Evolutionary conservation across 2,797 vertebrate genomes (phyloP).

Genomic region (Diceros bicornis): DNA sequence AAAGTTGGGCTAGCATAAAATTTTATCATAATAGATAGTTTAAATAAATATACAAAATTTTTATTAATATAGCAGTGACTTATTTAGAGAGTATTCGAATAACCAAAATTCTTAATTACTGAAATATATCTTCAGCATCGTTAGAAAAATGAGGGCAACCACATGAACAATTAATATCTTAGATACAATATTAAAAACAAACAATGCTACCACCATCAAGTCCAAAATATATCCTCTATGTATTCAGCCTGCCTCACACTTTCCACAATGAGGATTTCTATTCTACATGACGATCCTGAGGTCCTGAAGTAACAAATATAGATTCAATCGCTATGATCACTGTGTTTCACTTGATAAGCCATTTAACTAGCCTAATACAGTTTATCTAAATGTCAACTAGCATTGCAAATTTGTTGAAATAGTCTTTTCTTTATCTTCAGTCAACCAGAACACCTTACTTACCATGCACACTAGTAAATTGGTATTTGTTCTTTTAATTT

Average conservation of each 20-base stretch:
- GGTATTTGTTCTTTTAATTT: not conserved
- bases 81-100: not conserved
- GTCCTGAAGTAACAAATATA: not conserved
- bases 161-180: not conserved
- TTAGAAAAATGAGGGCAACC: not conserved
- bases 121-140: not conserved
- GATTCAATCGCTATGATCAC: not conserved
- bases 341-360: not conserved
- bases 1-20: not conserved
- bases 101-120: not conserved
- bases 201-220: not conserved
- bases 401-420: not conserved
- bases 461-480: not conserved
- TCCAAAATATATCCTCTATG: not conserved
- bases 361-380: not conserved
- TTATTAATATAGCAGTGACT: not conserved
- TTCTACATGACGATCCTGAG: not conserved
- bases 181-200: not conserved
- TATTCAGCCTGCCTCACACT: not conserved
- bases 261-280: not conserved
- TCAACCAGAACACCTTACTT: not conserved
- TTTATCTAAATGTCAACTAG: not conserved
- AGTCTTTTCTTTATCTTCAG: not conserved
- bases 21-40: not conserved
- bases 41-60: slow-evolving; percentile 41